Percentiles rank a stretch among this genome's conserved stretches.
These are phyloP conservation scores for Antheraea mylitta DNA, from an alignment of 1,140 invertebrate genomes.

Conservation along the genomic window DNA sequence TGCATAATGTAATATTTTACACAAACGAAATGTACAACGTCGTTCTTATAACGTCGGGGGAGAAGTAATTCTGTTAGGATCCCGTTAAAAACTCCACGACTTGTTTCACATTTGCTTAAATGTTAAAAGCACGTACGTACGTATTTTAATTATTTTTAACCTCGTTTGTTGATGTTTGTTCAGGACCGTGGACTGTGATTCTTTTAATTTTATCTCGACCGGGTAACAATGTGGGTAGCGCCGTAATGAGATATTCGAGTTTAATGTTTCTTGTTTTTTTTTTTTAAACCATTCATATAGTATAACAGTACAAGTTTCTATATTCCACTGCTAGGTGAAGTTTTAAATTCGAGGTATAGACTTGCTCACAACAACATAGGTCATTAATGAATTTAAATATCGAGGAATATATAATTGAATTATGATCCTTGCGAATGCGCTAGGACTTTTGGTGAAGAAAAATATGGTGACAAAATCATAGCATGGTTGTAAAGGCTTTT, in stretches of 20 bases:
- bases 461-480: too few species aligned
- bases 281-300: neutral
- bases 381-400: too few species aligned
- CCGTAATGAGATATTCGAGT: constrained; percentile 1
- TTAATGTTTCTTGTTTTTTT: constrained; percentile 1
- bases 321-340: too few species aligned
- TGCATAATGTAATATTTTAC: constrained; percentile 49
- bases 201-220: constrained; percentile 2
- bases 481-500: too few species aligned
- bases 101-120: constrained; percentile 6
- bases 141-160: constrained; percentile 13
- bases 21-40: constrained; percentile 34
- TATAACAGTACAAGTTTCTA: too few species aligned
- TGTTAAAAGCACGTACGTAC: constrained; percentile 5
- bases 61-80: constrained; percentile 21
- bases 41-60: constrained; percentile 29
- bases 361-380: too few species aligned
- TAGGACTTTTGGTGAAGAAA: too few species aligned
- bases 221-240: constrained; percentile 1
- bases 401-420: too few species aligned
- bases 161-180: constrained; percentile 5
- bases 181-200: neutral
- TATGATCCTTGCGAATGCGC: too few species aligned
- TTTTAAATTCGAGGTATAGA: too few species aligned
- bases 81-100: constrained; percentile 1